Conservation (phyloP, 2,113 vertebrate species). For the Calyptomena viridis region DNA sequence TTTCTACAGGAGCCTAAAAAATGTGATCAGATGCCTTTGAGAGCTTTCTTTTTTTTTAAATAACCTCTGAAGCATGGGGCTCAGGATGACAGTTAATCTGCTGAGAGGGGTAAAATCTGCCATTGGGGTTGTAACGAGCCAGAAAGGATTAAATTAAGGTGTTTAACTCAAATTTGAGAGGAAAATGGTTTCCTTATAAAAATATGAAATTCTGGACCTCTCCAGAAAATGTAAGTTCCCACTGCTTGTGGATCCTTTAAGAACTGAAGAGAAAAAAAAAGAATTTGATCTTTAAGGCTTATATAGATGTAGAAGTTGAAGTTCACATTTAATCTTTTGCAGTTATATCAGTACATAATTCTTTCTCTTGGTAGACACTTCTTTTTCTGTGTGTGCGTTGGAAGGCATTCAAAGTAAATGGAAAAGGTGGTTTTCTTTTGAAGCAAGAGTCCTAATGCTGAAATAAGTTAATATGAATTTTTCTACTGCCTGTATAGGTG, state of each 20-base stretch:
- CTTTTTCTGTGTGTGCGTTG: not conserved
- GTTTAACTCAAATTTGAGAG: not conserved
- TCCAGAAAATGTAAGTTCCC: not conserved
- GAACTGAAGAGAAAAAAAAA: not conserved
- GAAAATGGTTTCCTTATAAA: not conserved
- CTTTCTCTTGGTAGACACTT: not conserved
- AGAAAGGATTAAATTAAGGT: not conserved
- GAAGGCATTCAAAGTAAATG: not conserved
- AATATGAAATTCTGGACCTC: not conserved
- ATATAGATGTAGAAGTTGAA: not conserved
- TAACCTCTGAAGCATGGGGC: not conserved
- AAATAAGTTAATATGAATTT: not conserved
- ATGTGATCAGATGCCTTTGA: not conserved
- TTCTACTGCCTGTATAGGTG: not conserved
- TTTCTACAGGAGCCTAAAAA: not conserved
- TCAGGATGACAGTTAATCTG: not conserved
- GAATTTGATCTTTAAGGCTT: not conserved
- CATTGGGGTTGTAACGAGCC: not conserved
- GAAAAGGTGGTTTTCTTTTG: not conserved
- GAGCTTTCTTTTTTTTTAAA: not conserved
- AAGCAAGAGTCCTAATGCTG: not conserved
- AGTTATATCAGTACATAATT: not conserved
- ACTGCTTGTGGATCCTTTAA: not conserved
- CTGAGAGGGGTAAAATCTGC: not conserved
- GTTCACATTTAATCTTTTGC: not conserved